Percentiles rank a stretch among this genome's conserved stretches.
Evolutionary conservation across 1,140 invertebrate genomes (phyloP).

Genomic region (Leptinotarsa undecemlineata): DNA sequence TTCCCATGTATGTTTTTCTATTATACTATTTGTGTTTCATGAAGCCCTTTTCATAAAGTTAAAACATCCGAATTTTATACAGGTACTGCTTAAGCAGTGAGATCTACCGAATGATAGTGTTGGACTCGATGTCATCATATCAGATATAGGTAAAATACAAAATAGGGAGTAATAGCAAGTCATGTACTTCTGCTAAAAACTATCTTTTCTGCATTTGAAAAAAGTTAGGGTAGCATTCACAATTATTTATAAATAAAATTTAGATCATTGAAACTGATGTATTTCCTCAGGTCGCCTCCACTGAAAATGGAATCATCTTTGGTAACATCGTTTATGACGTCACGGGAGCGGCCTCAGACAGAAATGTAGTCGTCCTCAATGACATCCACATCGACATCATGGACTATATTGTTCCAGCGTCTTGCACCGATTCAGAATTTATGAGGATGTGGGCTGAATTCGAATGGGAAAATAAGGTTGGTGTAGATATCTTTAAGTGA

Average conservation of each 20-base stretch:
- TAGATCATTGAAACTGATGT: slow-evolving; percentile 36
- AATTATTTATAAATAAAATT: neutral
- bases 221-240: too few relatives aligned
- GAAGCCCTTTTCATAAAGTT: too few relatives aligned
- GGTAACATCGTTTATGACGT: slow-evolving; percentile 99
- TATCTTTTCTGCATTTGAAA: too few relatives aligned
- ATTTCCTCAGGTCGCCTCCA: slow-evolving; percentile 71
- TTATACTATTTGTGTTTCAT: too few relatives aligned
- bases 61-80: too few relatives aligned
- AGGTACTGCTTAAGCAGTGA: too few relatives aligned
- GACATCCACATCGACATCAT: slow-evolving; percentile 99
- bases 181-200: too few relatives aligned
- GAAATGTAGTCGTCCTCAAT: slow-evolving; percentile 97
- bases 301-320: slow-evolving; percentile 99
- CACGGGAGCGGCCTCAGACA: slow-evolving; percentile 87
- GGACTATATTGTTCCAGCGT: slow-evolving; percentile 99
- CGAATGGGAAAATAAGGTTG: slow-evolving; percentile 99
- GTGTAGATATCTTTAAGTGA: neutral
- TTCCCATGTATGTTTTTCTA: too few relatives aligned
- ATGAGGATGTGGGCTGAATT: slow-evolving; percentile 99
- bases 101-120: too few relatives aligned
- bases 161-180: too few relatives aligned
- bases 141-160: too few relatives aligned
- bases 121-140: too few relatives aligned
- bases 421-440: slow-evolving; percentile 94